Conservation (phyloP, 2,888 invertebrate genomes). For the Hypena proboscidalis region DNA sequence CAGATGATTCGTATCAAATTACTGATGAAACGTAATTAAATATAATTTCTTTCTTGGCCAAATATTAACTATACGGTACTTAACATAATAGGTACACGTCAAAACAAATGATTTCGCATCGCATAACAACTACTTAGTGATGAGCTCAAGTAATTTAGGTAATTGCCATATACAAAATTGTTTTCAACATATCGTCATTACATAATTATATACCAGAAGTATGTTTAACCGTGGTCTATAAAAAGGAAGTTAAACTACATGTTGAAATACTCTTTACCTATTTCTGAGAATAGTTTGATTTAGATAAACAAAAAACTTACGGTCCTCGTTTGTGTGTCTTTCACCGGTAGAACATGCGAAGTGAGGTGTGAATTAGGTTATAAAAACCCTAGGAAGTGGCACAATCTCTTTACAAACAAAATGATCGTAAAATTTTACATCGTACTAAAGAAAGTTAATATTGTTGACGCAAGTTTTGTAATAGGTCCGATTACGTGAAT, state of each 20-base stretch:
- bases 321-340: slow-evolving; percentile 12
- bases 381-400: slow-evolving; percentile 27
- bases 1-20: slow-evolving; percentile 13
- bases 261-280: neutral
- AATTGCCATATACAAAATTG: slow-evolving; percentile 18
- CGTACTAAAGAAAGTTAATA: slow-evolving; percentile 19
- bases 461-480: slow-evolving; percentile 13
- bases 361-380: slow-evolving; percentile 26
- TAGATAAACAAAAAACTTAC: slow-evolving; percentile 1
- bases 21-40: slow-evolving; percentile 23
- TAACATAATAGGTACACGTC: slow-evolving; percentile 19
- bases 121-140: slow-evolving; percentile 28
- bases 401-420: slow-evolving; percentile 26
- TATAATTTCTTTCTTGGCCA: slow-evolving; percentile 18
- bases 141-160: slow-evolving; percentile 34
- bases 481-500: slow-evolving; percentile 7
- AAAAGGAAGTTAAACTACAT: neutral
- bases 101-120: slow-evolving; percentile 30
- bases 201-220: slow-evolving; percentile 11
- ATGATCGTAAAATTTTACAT: slow-evolving; percentile 28
- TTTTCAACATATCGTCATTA: slow-evolving; percentile 20
- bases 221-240: neutral
- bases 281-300: neutral
- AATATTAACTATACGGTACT: slow-evolving; percentile 21
- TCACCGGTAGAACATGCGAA: slow-evolving; percentile 13